phyloP scores from a whole-genome alignment of 2,797 vertebrate species.

The Eulemur coronatus region DNA sequence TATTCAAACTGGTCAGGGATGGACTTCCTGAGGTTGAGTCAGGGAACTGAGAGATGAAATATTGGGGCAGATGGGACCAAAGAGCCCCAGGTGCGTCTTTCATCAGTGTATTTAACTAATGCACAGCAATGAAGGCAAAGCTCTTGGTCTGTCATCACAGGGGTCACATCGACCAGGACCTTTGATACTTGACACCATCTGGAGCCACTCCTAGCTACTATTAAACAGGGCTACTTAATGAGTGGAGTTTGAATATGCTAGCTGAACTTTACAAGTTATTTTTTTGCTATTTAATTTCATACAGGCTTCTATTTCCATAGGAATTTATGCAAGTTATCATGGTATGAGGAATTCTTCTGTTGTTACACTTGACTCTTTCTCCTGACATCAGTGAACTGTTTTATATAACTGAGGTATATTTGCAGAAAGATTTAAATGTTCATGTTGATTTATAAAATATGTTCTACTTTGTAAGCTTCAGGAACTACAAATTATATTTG shows the following conservation, averaged over 20 bases:
- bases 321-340: neutral
- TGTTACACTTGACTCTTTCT: neutral
- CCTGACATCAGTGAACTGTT: neutral
- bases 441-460: neutral
- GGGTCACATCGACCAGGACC: conserved; percentile 70
- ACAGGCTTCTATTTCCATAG: neutral
- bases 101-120: conserved; percentile 58
- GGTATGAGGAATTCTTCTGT: neutral
- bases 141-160: conserved; percentile 72
- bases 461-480: neutral
- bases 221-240: conserved; percentile 23
- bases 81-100: conserved; percentile 46
- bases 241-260: neutral
- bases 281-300: neutral
- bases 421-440: neutral
- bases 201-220: conserved; percentile 43
- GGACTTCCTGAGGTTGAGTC: neutral
- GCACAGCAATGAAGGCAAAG: conserved; percentile 26
- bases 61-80: conserved; percentile 45
- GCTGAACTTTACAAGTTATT: conserved; percentile 1
- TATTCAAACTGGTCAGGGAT: neutral
- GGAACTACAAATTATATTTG: neutral
- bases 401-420: neutral
- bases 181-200: conserved; percentile 61
- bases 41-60: neutral